A percentile compares a stretch with the other conserved stretches of the same genome.
Evolutionary conservation across 2,888 invertebrate species (phyloP).

Genomic region (Rambutsinella grinnellia): DNA sequence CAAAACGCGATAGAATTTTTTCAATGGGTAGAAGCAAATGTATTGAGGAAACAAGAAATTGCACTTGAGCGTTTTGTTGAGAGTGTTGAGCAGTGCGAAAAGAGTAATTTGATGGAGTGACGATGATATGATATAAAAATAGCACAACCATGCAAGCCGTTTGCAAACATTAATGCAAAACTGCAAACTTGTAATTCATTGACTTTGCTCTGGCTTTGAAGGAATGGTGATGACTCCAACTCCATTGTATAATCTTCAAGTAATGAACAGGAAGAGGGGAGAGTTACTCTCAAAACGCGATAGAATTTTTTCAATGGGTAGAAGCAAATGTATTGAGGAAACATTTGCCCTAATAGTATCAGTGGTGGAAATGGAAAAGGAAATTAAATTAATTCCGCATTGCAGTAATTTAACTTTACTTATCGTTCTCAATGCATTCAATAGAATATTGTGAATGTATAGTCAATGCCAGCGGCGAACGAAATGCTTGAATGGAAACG

Average conservation of each 20-base stretch:
- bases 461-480: too few relatives aligned
- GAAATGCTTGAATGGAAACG: too few relatives aligned
- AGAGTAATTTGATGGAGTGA: slow-evolving; percentile 8
- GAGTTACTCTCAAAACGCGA: neutral
- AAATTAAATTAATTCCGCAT: slow-evolving; percentile 37
- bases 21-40: neutral
- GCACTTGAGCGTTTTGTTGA: too few relatives aligned
- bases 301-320: neutral
- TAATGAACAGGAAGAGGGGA: slow-evolving; percentile 2
- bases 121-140: neutral
- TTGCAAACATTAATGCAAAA: slow-evolving; percentile 11
- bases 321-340: neutral
- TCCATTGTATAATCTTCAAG: neutral
- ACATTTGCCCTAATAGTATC: slow-evolving; percentile 8
- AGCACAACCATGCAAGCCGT: neutral
- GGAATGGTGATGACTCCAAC: neutral
- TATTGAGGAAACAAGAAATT: neutral
- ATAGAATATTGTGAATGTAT: too few relatives aligned
- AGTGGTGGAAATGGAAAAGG: slow-evolving; percentile 19
- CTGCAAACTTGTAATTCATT: slow-evolving; percentile 14
- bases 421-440: neutral
- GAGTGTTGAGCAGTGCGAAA: neutral
- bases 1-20: neutral
- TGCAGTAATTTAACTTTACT: slow-evolving; percentile 29
- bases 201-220: neutral